Evolutionary conservation across 2,888 invertebrate species (phyloP), one percentile per base, ranked within the genome.

Genomic region (Mimumesa dahlbomi): DNA sequence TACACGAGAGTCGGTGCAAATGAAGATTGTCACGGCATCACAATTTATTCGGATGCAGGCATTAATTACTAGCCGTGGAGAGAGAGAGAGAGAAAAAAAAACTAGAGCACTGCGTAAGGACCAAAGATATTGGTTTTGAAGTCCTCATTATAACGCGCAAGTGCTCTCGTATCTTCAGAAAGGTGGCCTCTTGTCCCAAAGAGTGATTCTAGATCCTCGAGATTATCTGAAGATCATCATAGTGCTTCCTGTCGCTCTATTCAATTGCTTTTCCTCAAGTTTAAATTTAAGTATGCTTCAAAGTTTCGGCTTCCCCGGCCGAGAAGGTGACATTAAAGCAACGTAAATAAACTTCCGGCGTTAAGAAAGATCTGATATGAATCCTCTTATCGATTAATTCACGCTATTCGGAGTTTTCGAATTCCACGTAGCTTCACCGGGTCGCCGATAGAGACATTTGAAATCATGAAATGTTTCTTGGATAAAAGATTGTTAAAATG

Each of bases 31-130:
- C n/a, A n/a, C n/a, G n/a, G n/a, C n/a, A n/a, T n/a, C n/a, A n/a
- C n/a, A n/a, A n/a, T n/a, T n/a, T n/a, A n/a, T n/a, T n/a, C n/a
- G n/a, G n/a, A 52, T 52, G 61, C 61, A 50, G 50, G 34, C 31
- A 69, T 70, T 70, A 69, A 70, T 70, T 69, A 70, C 50, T 49
- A 14, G n/a, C 43, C 19, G 61, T 38, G 42, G 70, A 50, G 61
- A n/a, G n/a, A n/a, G n/a, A n/a, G n/a, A n/a, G n/a, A n/a, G n/a
- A n/a, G n/a, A n/a, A n/a, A 50, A 34, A 14, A n/a, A 14, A 19
- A 2, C 6, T 21, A 22, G n/a, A n/a, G 18, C 14, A 2, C 31
- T n/a, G 18, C 34, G n/a, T 3, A 9, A 11, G 16, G 29, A 43
- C 50, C 40, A 50, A 63, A 58, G 58, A 38, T 57, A 65, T 72